These are phyloP conservation scores for Entomyzon cyanotis DNA, from an alignment of 2,113 vertebrate genomes.

Conservation along the genomic window DNA sequence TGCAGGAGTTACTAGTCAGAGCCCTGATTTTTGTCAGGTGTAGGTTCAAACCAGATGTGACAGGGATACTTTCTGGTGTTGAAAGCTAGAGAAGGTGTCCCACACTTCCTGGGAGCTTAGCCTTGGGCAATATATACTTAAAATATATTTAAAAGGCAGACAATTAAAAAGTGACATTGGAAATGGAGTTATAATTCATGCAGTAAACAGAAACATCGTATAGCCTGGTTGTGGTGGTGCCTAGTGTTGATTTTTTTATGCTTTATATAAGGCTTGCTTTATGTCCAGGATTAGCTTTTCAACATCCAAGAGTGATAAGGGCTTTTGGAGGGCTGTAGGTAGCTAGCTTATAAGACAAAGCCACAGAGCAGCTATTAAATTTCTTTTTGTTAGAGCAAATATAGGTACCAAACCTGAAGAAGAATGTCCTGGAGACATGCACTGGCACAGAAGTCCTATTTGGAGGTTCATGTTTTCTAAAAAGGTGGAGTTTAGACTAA, in stretches of 20 bases:
- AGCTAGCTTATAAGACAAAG: constrained; percentile 1
- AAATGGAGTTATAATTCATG: constrained; percentile 5
- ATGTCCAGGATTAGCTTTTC: constrained; percentile 52
- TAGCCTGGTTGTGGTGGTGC: not conserved
- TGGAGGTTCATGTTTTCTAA: not conserved
- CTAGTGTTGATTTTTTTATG: constrained; percentile 53
- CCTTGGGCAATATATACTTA: not conserved
- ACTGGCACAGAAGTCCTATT: not conserved
- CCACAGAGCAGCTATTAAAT: not conserved
- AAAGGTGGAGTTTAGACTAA: not conserved
- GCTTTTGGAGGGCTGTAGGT: constrained; percentile 9
- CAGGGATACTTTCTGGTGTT: constrained; percentile 44
- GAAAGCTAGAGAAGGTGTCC: constrained; percentile 39
- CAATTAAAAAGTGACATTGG: constrained; percentile 9
- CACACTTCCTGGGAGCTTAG: constrained; percentile 62
- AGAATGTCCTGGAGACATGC: not conserved
- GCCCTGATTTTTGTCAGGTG: constrained; percentile 58
- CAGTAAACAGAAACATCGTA: constrained; percentile 14
- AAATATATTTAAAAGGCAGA: constrained; percentile 20
- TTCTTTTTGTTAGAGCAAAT: not conserved
- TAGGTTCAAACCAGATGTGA: constrained; percentile 55
- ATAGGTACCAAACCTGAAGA: not conserved
- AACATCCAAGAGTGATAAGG: constrained; percentile 8
- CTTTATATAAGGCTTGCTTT: constrained; percentile 42
- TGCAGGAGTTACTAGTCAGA: constrained; percentile 51